Percentiles rank a stretch among this genome's conserved stretches.
These are phyloP conservation scores for Microctenopoma steveboyesi DNA, from an alignment of 2,797 vertebrate genomes.

Conservation along the genomic window DNA sequence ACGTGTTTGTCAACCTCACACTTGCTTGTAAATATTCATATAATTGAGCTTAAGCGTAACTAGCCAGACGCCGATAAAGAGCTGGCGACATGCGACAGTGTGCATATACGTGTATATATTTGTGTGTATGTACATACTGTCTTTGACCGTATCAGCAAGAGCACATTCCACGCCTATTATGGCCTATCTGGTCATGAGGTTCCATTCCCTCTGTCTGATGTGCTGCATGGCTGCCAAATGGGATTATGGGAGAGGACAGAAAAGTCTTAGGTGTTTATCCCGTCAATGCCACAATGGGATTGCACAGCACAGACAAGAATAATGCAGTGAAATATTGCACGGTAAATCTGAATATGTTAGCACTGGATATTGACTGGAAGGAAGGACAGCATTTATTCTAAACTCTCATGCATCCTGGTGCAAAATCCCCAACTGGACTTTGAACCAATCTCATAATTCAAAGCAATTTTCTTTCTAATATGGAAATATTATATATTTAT, in stretches of 20 bases:
- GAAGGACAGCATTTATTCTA: not conserved
- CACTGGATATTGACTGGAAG: not conserved
- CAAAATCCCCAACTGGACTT: not conserved
- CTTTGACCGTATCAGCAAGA: conserved; percentile 41
- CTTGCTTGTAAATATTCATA: conserved; percentile 8
- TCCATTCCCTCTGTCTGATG: conserved; percentile 38
- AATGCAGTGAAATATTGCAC: not conserved
- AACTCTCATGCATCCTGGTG: too few relatives aligned
- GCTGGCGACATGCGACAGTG: not conserved
- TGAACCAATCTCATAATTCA: not conserved
- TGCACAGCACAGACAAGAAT: conserved; percentile 26
- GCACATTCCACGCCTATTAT: conserved; percentile 66
- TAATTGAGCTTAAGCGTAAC: conserved; percentile 6
- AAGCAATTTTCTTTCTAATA: not conserved
- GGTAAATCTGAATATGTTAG: not conserved
- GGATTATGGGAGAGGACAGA: conserved; percentile 67
- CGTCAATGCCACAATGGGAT: conserved; percentile 40
- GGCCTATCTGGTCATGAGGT: conserved; percentile 45
- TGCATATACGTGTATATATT: conserved; percentile 4
- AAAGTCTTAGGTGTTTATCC: conserved; percentile 67
- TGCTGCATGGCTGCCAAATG: conserved; percentile 62
- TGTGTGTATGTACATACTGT: conserved; percentile 4
- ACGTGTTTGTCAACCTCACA: not conserved
- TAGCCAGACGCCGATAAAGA: not conserved
- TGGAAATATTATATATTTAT: not conserved